A percentile compares a stretch with the other conserved stretches of the same genome.
phyloP scores from a whole-genome alignment of 2,113 vertebrate genomes.

The Lophotis ruficrista region DNA sequence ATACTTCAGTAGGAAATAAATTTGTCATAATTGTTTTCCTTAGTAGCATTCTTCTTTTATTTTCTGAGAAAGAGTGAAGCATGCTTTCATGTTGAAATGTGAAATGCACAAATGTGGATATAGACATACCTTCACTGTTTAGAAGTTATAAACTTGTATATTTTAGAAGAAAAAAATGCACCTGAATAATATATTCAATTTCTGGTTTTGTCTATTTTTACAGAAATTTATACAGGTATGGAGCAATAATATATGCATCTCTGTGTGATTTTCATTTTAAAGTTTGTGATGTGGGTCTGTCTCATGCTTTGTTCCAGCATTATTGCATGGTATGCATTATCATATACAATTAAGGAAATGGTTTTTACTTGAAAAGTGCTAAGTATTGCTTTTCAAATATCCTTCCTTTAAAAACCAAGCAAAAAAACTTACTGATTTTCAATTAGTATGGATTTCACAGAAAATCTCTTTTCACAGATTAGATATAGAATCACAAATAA shows the following conservation, averaged over 20 bases:
- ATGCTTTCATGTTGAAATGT: neutral
- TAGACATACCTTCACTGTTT: neutral
- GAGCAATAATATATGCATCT: neutral
- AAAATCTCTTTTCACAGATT: neutral
- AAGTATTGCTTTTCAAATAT: conserved; percentile 23
- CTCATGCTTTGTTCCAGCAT: neutral
- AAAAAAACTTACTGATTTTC: neutral
- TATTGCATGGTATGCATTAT: neutral
- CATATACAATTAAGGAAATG: neutral
- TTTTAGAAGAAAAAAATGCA: neutral
- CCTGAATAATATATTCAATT: neutral
- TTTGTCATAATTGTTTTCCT: neutral
- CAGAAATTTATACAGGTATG: conserved; percentile 54
- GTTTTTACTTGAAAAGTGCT: neutral
- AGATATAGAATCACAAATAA: neutral
- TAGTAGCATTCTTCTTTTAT: neutral
- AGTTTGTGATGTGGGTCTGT: neutral
- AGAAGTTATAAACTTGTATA: neutral
- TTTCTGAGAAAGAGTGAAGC: neutral
- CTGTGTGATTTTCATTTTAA: neutral
- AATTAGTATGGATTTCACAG: neutral
- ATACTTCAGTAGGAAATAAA: neutral
- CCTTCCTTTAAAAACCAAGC: neutral
- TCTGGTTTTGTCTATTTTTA: neutral
- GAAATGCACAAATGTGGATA: neutral